These are phyloP conservation scores for Enteromius viviparus DNA, from an alignment of 2,797 vertebrate species.

Conservation along the genomic window DNA sequence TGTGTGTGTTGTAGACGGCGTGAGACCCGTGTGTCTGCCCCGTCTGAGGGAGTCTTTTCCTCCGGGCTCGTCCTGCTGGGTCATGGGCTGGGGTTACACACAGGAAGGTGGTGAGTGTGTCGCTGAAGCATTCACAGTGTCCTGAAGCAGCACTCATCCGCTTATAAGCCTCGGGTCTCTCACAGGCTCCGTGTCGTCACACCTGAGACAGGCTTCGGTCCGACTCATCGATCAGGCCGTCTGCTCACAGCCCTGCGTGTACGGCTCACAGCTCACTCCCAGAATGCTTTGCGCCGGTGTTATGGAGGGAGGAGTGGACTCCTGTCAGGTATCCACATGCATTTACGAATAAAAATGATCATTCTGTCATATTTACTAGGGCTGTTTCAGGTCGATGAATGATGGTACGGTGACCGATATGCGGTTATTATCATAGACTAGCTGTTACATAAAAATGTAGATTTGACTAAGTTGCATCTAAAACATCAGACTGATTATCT, in stretches of 20 bases:
- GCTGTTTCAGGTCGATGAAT: no score
- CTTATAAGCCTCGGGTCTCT: neutral
- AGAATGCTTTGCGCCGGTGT: slow-evolving; percentile 82
- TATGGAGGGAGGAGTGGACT: slow-evolving; percentile 77
- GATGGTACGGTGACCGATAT: no score
- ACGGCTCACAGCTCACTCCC: slow-evolving; percentile 72
- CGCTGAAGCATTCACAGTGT: neutral
- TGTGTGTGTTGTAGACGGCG: slow-evolving; percentile 65
- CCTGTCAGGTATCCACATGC: slow-evolving; percentile 76
- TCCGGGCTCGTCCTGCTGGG: slow-evolving; percentile 74
- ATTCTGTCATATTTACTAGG: neutral
- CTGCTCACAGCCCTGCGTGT: slow-evolving; percentile 70
- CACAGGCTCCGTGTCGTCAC: slow-evolving; percentile 67
- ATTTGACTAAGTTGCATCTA: no score
- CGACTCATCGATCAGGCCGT: slow-evolving; percentile 70
- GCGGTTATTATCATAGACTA: no score
- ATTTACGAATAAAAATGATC: neutral
- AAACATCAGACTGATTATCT: no score
- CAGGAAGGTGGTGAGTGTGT: slow-evolving; percentile 71
- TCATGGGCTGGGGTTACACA: slow-evolving; percentile 80
- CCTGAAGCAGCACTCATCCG: neutral
- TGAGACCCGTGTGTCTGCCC: slow-evolving; percentile 80
- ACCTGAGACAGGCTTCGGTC: slow-evolving; percentile 77
- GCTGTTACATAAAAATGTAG: no score
- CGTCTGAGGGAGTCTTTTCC: slow-evolving; percentile 66